Evolutionary conservation across 2,113 vertebrate genomes (phyloP), one percentile per base, ranked within the genome.

Genomic region (Bos javanicus): DNA sequence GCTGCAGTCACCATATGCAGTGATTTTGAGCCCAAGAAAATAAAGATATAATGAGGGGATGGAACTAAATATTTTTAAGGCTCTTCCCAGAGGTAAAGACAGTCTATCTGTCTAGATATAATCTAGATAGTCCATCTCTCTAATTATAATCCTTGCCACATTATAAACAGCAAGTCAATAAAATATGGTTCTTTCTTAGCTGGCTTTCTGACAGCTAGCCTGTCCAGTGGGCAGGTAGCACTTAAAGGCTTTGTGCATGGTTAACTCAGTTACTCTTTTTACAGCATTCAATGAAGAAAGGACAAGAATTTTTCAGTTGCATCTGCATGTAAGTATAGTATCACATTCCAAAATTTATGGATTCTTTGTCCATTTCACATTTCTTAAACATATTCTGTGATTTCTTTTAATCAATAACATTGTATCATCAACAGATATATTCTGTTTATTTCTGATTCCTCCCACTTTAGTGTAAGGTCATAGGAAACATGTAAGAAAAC

Each of bases 371-470:
- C 36, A 59, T 93, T 87, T 95, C 26, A n/a, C 1, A 71, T 7
- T 57, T 1, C 21, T 16, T 91, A 81, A 74, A 81, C 2, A 50
- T 48, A 36, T 74, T 33, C 26, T 48, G 57, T 56, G 26, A 52
- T 89, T 78, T 74, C 8, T 84, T 97, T 89, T 80, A 96, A 62
- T 94, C 7, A 87, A 15, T 43, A 87, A 28, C 15, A 82, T 46
- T 15, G 3, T 48, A 46, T 84, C 28, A 59, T 54, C 28, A 87
- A 60, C 26, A 43, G 94, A 84, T 26, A 71, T 91, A 59, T 76
- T 94, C 89, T 76, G 33, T 16, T 96, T 88, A 43, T 87, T 95
- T 93, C 23, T 93, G 25, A 57, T 85, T 84, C 43, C 52, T 91
- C 21, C 21, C 16, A 33, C 13, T 90, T 54, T 4, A 57, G 4